These are phyloP conservation scores for Chymomyza procnemis DNA, from an alignment of 2,888 invertebrate genomes.

Conservation along the genomic window DNA sequence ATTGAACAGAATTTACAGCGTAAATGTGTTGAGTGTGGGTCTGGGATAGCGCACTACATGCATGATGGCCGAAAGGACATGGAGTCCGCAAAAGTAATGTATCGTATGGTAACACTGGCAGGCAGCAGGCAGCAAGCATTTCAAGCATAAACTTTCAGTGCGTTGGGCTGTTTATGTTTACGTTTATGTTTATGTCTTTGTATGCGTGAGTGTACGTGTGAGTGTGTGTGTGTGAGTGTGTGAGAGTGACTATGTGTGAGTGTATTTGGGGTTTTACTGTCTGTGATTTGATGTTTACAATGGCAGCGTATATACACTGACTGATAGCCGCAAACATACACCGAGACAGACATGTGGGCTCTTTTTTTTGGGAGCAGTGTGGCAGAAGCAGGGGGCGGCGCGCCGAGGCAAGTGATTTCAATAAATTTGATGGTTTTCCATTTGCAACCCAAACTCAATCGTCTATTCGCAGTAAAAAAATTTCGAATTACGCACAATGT, in stretches of 20 bases:
- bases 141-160: conserved; percentile 54
- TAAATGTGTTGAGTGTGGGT: conserved; percentile 21
- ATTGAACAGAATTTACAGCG: conserved; percentile 63
- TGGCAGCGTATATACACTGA: conserved; percentile 60
- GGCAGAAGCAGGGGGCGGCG: not conserved
- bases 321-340: conserved; percentile 35
- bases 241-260: conserved; percentile 23
- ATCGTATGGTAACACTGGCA: not conserved
- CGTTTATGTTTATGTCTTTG: conserved; percentile 64
- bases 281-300: conserved; percentile 72
- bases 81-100: not conserved
- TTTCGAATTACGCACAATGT: conserved; percentile 65
- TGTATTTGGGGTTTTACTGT: conserved; percentile 60
- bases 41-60: not conserved
- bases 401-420: conserved; percentile 73
- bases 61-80: not conserved
- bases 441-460: conserved; percentile 75
- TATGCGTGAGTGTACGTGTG: conserved; percentile 20
- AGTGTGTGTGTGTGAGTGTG: conserved; percentile 22
- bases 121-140: conserved; percentile 37
- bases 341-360: not conserved
- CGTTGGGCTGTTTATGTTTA: conserved; percentile 60
- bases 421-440: conserved; percentile 78
- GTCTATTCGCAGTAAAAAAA: conserved; percentile 70
- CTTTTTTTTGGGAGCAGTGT: too few relatives aligned